Evolutionary conservation across 1,140 invertebrate species (phyloP), one percentile per base, ranked within the genome.

Genomic region (Paralvinella palmiformis): DNA sequence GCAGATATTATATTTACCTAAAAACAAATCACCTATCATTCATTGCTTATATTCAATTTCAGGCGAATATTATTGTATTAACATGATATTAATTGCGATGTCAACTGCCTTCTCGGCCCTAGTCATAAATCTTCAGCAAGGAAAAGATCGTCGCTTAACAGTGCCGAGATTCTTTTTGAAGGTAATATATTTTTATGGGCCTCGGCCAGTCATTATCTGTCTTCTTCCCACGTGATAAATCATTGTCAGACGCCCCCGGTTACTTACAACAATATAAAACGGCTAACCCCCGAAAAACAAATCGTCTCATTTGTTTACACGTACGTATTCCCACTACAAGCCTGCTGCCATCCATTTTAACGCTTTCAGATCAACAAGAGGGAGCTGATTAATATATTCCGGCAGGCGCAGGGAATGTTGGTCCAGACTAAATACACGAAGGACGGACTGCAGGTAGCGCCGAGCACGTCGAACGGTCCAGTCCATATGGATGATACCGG

Each of bases 41-140:
- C 6, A 50, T 1, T 31, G 5, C 1, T 32, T 4, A 13, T 20
- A 22, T 57, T 64, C 27, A 36, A 20, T 44, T 48, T n/a, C 36
- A 72, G 71, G 71, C 6, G 63, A 61, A 37, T 72, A 72, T 59
- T 72, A 68, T 48, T 69, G 68, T 57, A 41, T 72, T 3, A 72
- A 72, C 59, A 72, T 72, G 71, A 58, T 72, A 17, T 52, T 72
- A 36, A 72, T 72, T 24, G 69, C 68, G 1, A 45, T 72, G 45
- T 72, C 70, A 27, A 71, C 71, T 13, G 70, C 69, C 35, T 57
- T 69, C n/a, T 70, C 68, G 41, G 67, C 69, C 4, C 56, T 69
- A 7, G 70, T 72, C 52, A 70, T 72, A 33, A 67, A 72, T 31
- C 45, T 72, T 32, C 36, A 32, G 27, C 58, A 60, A 3, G 68